Evolutionary conservation across 2,888 invertebrate genomes (phyloP), one percentile per base, ranked within the genome.

Genomic region (Plagodis pulveraria): DNA sequence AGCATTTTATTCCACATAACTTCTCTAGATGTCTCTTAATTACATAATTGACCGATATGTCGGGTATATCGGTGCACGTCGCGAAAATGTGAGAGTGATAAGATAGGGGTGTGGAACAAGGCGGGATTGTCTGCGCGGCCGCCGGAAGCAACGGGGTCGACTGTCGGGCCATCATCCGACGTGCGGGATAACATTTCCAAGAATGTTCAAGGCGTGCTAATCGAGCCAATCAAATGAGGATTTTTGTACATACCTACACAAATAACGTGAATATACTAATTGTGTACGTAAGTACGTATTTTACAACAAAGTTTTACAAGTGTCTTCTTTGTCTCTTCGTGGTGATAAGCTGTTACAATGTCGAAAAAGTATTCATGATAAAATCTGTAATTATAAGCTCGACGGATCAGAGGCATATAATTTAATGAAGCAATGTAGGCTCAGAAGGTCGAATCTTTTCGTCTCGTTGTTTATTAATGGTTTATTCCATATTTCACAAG

Each of bases 21-120:
- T 80, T 78, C 69, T 78, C 76, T 12, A 66, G 76, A 72, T 74
- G 71, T 74, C 74, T 67, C 68, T 72, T 82, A 80, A 70, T 43
- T 53, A 22, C 22, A 22, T 22, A 56, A 80, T 80, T 73, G 72
- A 45, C 72, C 73, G 79, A 85, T 86, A 86, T 77, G 76, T 77
- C 77, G 76, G 85, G 83, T 84, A 81, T 72, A 87, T 89, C 87
- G 89, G 78, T 66, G 67, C 71, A 78, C 66, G 83, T 87, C 83
- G 91, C 90, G 86, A 91, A 92, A 89, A 87, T 89, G 83, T 80
- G 81, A 84, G 84, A 86, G 80, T 81, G 89, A 91, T 90, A 89
- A 90, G 89, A 90, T 87, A 87, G 81, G 81, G 82, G 76, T 78
- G 59, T 36, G 66, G 74, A 79, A 91, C 88, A 90, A 91, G 81